A percentile compares a stretch with the other conserved stretches of the same genome.
Conservation (phyloP, 2,113 vertebrate species). For the Paratilapia polleni region DNA sequence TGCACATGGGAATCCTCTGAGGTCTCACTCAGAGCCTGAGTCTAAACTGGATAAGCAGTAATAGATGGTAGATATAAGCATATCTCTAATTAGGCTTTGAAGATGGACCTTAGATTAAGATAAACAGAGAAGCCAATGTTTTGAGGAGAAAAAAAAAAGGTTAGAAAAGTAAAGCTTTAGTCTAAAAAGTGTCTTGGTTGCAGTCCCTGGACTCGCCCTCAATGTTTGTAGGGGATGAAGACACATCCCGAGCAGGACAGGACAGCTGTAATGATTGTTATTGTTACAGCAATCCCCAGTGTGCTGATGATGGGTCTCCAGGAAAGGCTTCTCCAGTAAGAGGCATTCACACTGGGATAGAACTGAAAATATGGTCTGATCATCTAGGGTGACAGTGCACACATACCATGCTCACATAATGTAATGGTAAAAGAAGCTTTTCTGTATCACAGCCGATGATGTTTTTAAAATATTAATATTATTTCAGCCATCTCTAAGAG, state of each 20-base stretch:
- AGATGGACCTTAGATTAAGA: background rate
- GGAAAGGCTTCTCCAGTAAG: background rate
- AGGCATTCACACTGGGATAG: background rate
- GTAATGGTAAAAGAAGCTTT: background rate
- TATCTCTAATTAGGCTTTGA: background rate
- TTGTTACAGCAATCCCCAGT: background rate
- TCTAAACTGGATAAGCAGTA: background rate
- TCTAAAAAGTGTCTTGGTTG: background rate
- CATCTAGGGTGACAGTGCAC: background rate
- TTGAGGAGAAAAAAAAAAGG: background rate
- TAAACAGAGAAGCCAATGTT: background rate
- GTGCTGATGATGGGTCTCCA: background rate
- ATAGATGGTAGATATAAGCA: background rate
- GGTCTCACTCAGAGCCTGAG: background rate
- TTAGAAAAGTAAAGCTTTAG: background rate
- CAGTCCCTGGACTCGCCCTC: background rate
- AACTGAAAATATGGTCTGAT: background rate
- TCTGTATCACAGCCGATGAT: background rate
- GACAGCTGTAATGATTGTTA: background rate
- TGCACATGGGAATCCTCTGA: background rate
- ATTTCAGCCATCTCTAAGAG: background rate
- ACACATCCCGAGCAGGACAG: background rate
- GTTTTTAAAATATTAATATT: background rate
- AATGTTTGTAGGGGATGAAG: background rate
- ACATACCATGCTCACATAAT: background rate